Evolutionary conservation across 2,888 invertebrate genomes (phyloP), one percentile per base, ranked within the genome.

Genomic region (Dynastes tityus): DNA sequence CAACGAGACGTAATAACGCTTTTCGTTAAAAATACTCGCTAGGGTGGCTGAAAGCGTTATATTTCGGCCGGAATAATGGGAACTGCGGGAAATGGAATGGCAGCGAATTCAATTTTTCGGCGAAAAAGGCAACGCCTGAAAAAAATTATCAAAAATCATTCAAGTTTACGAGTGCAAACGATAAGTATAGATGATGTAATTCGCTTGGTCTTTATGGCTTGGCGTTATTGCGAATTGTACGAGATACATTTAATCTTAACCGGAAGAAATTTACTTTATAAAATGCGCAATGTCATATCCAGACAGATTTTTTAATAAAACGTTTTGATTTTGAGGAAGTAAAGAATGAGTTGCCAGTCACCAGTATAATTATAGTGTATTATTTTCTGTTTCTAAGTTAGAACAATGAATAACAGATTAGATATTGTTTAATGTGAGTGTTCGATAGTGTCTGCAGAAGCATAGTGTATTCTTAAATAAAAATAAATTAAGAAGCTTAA

Each of bases 11-110:
- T 67, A 49, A 67, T 32, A 32, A 22, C 49, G 16, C 16, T 32
- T 71, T 71, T 37, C 55, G 55, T 71, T 55, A 71, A 71, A 71
- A 71, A 55, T 55, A 49, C 55, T 55, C 55, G 55, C 55, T 55
- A 16, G 37, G 55, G 29, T 37, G 55, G 55, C 55, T 32, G 32
- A 71, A 49, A 16, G 22, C 32, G 63, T 67, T 37, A 55, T 55
- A 27, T 68, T 68, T 71, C 55, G 13, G 29, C 13, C 2, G 32
- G 16, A 37, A 37, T 71, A 71, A 71, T 71, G 49, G 22, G 45
- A 11, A 16, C 27, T 16, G 22, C 40, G 22, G 53, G 29, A 8
- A 22, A 37, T 37, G 29, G 32, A 32, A 32, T 13, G 32, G n/a
- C 9, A 16, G 11, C 8, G 27, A 68, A 68, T 68, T 49, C 51